A percentile compares a stretch with the other conserved stretches of the same genome.
phyloP scores from a whole-genome alignment of 2,888 invertebrate genomes.

The Mongoloraphidia duomilia region DNA sequence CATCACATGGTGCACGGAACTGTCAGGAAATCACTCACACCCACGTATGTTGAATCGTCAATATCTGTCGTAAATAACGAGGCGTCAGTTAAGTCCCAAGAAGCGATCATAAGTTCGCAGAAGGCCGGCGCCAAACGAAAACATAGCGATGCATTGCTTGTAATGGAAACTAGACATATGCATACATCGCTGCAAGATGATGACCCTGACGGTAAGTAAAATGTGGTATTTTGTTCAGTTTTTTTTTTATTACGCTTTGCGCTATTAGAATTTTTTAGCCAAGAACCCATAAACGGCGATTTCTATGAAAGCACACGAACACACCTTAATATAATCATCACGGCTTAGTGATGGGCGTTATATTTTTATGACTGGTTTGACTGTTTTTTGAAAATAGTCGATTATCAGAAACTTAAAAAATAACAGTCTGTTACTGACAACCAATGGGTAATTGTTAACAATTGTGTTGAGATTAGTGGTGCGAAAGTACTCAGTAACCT shows the following conservation, averaged over 20 bases:
- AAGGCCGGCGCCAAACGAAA: constrained; percentile 25
- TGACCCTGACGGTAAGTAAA: constrained; percentile 24
- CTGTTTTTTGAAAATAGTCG: too few relatives aligned
- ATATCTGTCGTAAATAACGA: constrained; percentile 4
- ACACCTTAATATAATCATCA: too few relatives aligned
- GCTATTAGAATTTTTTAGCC: not conserved
- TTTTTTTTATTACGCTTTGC: constrained; percentile 1
- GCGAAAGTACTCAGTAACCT: too few relatives aligned
- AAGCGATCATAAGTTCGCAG: constrained; percentile 25
- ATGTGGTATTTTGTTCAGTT: constrained; percentile 1
- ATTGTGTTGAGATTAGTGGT: too few relatives aligned
- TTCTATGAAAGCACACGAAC: not conserved
- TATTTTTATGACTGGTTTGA: too few relatives aligned
- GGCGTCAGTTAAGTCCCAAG: constrained; percentile 14
- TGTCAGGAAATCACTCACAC: constrained; percentile 15
- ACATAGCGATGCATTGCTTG: constrained; percentile 26
- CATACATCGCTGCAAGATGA: constrained; percentile 26
- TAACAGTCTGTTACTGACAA: too few relatives aligned
- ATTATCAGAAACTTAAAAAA: too few relatives aligned
- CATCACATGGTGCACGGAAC: constrained; percentile 21
- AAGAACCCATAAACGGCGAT: not conserved
- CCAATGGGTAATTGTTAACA: too few relatives aligned
- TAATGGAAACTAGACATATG: constrained; percentile 28
- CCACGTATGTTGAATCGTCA: constrained; percentile 5
- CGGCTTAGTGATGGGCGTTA: too few relatives aligned